A percentile compares a stretch with the other conserved stretches of the same genome.
phyloP scores from a whole-genome alignment of 2,797 vertebrate species.

The Holocentrus rufus region DNA sequence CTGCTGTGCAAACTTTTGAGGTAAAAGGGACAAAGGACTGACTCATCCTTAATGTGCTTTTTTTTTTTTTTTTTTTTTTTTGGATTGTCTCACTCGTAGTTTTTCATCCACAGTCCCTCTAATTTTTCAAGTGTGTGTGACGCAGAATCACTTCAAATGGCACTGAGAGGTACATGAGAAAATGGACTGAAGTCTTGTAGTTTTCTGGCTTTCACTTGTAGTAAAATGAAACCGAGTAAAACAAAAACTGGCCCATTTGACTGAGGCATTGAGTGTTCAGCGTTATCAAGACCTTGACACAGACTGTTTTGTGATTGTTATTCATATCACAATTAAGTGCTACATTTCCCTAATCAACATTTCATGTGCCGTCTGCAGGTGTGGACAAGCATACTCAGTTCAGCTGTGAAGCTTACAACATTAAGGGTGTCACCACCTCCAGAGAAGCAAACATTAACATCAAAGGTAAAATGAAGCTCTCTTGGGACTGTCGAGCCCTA shows the following conservation, averaged over 20 bases:
- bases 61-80: background rate
- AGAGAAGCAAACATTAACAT: constrained; percentile 88
- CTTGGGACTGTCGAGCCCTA: background rate
- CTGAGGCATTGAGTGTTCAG: background rate
- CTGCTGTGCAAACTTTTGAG: constrained; percentile 37
- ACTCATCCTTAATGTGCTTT: constrained; percentile 25
- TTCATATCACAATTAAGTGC: background rate
- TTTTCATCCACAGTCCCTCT: background rate
- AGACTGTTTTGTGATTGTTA: constrained; percentile 6
- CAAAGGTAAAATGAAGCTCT: constrained; percentile 84
- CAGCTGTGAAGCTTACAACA: constrained; percentile 93
- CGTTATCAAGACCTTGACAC: constrained; percentile 22
- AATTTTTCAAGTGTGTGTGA: constrained; percentile 23
- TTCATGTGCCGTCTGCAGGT: constrained; percentile 77
- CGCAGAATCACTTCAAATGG: constrained; percentile 10
- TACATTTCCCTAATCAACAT: constrained; percentile 6
- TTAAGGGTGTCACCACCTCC: constrained; percentile 88
- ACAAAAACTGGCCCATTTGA: too few relatives aligned
- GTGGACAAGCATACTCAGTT: constrained; percentile 83
- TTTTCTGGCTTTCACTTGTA: background rate
- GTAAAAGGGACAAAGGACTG: constrained; percentile 30
- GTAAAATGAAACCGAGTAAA: too few relatives aligned
- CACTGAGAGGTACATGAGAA: background rate
- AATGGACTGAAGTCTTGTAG: background rate
- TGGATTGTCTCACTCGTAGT: background rate